Base-by-base conservation (phyloP, 2,888 invertebrate species). In the Drosophila fulvimacula region DNA sequence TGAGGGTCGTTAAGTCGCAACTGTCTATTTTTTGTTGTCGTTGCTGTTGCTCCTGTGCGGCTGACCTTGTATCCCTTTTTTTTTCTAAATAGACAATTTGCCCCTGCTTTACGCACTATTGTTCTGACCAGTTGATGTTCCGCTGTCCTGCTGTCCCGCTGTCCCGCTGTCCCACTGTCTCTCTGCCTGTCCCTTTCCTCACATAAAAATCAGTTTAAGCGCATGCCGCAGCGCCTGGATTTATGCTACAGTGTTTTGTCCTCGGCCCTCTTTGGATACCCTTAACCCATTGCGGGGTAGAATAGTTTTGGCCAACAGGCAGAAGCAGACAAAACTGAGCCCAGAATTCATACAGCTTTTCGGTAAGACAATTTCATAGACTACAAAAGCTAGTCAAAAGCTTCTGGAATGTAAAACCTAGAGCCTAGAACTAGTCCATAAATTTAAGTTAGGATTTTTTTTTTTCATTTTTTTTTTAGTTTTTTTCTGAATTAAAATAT, bases 131-230 rank as follows among this genome's bases (percentile, higher is more conserved):
- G 36, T 44, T 57, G 46, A 11, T n/a, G 21, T 7, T 15, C 13
- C 42, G 42, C 7, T 42, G 13, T 46, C 13, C 39, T 30, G 6
- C 42, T 24, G 15, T 24, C 19, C 17, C n/a, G n/a, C n/a, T n/a
- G n/a, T n/a, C n/a, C n/a, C n/a, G n/a, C n/a, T n/a, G 21, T 7
- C 13, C 13, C 42, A 21, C 7, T 42, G 13, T 46, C 13, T 32
- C 32, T 13, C 19, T 34, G 30, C 21, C 32, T 19, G 15, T 30
- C 17, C 46, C 19, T 15, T 41, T 48, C 38, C 59, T 49, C 55
- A 67, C 69, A 82, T 85, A 82, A 82, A 84, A 84, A 85, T 85
- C 84, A 80, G 84, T 85, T 84, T 85, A 82, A 81, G 69, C 78
- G 66, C 74, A 61, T 69, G 68, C 76, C 80, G 70, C 80, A 79